Percentiles rank a stretch among this genome's conserved stretches.
These are phyloP conservation scores for Pseudorhiza aurosa DNA, from an alignment of 30 jellyfish, hydroid and myxozoan genomes.

Conservation along the genomic window DNA sequence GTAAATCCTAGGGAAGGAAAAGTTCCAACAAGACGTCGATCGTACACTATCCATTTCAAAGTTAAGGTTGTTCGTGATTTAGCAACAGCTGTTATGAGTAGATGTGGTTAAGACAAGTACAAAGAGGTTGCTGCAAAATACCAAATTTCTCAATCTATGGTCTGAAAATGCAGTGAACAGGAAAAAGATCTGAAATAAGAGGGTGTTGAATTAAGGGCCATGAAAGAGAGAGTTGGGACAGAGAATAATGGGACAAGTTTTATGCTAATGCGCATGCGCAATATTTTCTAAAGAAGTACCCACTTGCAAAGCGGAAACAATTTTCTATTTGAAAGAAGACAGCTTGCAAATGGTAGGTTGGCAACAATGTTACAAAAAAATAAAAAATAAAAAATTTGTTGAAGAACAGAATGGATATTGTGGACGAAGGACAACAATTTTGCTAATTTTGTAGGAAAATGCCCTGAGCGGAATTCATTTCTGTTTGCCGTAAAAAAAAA, in stretches of 20 bases:
- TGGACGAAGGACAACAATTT: conserved; percentile 38
- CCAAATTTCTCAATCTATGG: too few relatives aligned
- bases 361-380: conserved; percentile 9
- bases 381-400: conserved; percentile 31
- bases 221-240: conserved; percentile 39
- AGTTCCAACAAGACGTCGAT: too few relatives aligned
- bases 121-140: too few relatives aligned
- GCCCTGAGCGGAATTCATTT: conserved; percentile 6
- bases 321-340: neutral
- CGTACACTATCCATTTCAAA: too few relatives aligned
- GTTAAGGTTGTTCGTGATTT: too few relatives aligned
- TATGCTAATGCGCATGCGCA: conserved; percentile 37
- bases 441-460: conserved; percentile 20
- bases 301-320: conserved; percentile 21
- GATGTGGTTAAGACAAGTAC: too few relatives aligned
- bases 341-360: neutral
- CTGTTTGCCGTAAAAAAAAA: conserved; percentile 26
- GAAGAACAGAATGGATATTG: conserved; percentile 20
- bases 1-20: too few relatives aligned
- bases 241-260: conserved; percentile 38
- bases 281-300: neutral
- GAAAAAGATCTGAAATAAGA: conserved; percentile 34
- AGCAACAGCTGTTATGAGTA: too few relatives aligned
- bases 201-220: conserved; percentile 44
- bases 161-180: conserved; percentile 58